Conservation (phyloP, 92 coral and sea anemone genomes). For the Siderastrea siderea region DNA sequence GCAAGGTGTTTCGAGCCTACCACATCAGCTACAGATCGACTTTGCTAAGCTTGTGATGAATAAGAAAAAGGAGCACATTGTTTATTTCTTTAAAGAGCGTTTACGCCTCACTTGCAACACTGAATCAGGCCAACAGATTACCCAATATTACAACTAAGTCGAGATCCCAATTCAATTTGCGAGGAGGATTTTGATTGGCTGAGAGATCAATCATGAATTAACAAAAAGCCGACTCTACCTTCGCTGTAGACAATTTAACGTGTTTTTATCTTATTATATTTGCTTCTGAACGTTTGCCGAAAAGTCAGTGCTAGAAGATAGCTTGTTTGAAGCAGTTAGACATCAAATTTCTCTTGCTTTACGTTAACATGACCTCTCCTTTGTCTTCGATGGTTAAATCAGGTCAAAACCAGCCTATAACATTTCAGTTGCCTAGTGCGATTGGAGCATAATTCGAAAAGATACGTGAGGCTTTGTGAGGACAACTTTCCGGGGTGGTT, state of each 20-base stretch:
- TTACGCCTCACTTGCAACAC: conserved; percentile 41
- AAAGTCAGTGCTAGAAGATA: conserved; percentile 23
- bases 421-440: neutral
- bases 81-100: conserved; percentile 31
- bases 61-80: conserved; percentile 19
- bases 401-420: conserved; percentile 15
- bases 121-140: conserved; percentile 36
- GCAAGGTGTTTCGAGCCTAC: conserved; percentile 34
- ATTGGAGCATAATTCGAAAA: neutral
- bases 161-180: conserved; percentile 35
- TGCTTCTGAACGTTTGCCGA: conserved; percentile 49
- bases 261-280: conserved; percentile 26
- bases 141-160: conserved; percentile 31
- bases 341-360: conserved; percentile 22
- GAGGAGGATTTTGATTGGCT: conserved; percentile 25
- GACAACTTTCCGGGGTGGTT: neutral
- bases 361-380: conserved; percentile 1
- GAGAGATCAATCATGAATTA: neutral
- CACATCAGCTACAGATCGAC: conserved; percentile 10
- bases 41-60: conserved; percentile 26
- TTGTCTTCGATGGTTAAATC: neutral
- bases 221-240: conserved; percentile 21
- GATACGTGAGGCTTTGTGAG: neutral
- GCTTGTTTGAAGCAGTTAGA: conserved; percentile 11
- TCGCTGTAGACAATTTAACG: neutral